Evolutionary conservation across 2,113 vertebrate genomes (phyloP).

Genomic region (Fukomys damarensis): DNA sequence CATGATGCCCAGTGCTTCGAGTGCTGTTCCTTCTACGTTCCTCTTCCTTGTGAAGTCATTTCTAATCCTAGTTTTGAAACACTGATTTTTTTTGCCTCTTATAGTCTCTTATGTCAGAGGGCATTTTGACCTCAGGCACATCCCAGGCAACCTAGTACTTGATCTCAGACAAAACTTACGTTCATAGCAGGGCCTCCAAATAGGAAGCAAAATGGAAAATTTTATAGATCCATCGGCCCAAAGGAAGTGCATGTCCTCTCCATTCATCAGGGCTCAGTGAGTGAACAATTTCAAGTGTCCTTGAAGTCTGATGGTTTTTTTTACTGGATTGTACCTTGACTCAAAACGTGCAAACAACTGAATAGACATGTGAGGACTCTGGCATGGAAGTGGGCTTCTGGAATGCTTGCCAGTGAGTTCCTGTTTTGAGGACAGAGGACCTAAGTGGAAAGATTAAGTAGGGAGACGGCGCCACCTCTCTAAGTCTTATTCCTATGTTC

Average conservation of each 20-base stretch:
- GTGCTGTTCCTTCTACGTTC: background rate
- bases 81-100: background rate
- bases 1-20: background rate
- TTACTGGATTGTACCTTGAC: slow-evolving; percentile 73
- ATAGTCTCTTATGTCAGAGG: slow-evolving; percentile 28
- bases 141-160: slow-evolving; percentile 26
- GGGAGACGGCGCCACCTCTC: slow-evolving; percentile 74
- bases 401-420: slow-evolving; percentile 71
- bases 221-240: background rate
- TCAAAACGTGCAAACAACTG: slow-evolving; percentile 72
- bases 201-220: slow-evolving; percentile 49
- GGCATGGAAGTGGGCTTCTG: slow-evolving; percentile 73
- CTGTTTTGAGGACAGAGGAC: slow-evolving; percentile 73
- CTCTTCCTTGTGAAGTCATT: background rate
- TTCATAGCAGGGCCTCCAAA: background rate
- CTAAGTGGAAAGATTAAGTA: slow-evolving; percentile 80
- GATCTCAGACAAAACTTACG: slow-evolving; percentile 36
- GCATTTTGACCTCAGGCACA: slow-evolving; percentile 59
- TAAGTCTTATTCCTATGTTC: slow-evolving; percentile 80
- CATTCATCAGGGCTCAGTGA: slow-evolving; percentile 2
- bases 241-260: slow-evolving; percentile 32
- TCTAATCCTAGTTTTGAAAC: slow-evolving; percentile 63
- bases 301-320: slow-evolving; percentile 51
- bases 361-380: slow-evolving; percentile 57
- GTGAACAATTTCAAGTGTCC: slow-evolving; percentile 36